Percentiles rank a stretch among this genome's conserved stretches.
These are phyloP conservation scores for Poeciliopsis gracilis DNA, from an alignment of 2,797 vertebrate species.

Conservation along the genomic window DNA sequence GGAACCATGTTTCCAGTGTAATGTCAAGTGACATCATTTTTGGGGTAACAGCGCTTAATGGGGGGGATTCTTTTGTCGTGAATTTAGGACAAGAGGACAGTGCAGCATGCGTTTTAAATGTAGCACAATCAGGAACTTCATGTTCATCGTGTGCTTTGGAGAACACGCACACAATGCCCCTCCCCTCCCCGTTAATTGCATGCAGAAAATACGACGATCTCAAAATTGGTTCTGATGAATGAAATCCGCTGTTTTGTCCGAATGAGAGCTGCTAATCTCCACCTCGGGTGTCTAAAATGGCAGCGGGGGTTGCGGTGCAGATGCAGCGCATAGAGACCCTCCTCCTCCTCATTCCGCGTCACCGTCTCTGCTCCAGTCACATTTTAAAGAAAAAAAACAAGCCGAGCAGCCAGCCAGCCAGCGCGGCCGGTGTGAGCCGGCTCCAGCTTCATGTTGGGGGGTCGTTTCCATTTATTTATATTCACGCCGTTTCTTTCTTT, in stretches of 20 bases:
- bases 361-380: constrained; percentile 55
- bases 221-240: not conserved
- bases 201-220: not conserved
- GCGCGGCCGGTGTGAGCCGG: constrained; percentile 66
- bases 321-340: constrained; percentile 41
- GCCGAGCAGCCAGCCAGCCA: constrained; percentile 25
- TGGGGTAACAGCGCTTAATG: no score
- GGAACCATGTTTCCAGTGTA: not conserved
- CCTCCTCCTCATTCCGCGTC: constrained; percentile 62
- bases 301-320: constrained; percentile 65
- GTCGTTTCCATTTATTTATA: not conserved
- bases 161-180: not conserved
- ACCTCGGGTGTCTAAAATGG: constrained; percentile 75
- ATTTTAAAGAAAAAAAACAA: constrained; percentile 30
- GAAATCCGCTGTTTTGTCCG: not conserved
- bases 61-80: not conserved
- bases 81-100: not conserved
- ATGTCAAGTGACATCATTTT: not conserved
- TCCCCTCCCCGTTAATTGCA: not conserved
- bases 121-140: not conserved
- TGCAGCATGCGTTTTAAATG: not conserved
- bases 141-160: not conserved
- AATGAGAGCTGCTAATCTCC: constrained; percentile 17
- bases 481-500: not conserved
- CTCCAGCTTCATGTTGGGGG: constrained; percentile 26